Evolutionary conservation across 2,113 vertebrate genomes (phyloP), one percentile per base, ranked within the genome.

Genomic region (Notarius lentiginosus): DNA sequence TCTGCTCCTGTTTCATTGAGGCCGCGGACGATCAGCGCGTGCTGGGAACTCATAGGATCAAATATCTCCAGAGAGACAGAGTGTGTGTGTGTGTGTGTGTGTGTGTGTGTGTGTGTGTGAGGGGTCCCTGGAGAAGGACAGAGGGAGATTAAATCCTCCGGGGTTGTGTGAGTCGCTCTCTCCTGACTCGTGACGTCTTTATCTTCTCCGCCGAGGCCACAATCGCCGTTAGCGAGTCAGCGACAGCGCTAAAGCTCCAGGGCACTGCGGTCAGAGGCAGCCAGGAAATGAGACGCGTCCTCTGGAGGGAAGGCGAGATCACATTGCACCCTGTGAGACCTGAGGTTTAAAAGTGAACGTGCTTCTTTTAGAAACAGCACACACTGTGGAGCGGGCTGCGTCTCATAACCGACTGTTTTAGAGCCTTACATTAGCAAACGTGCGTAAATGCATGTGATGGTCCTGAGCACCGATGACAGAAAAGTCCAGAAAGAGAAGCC

Each of bases 1-100:
- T 94, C 94, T 94, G 94, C 95, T 94, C 92, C 95, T 94, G 91
- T 94, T 94, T 92, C 91, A 90, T 87, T 60, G 65, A 84, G 76
- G 77, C 83, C 15, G 77, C 68, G 7, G 30, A 72, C 34, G 24
- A 58, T 73, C 83, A 73, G 68, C 89, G 89, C 22, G 27, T 76
- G 72, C 72, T 84, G 83, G 83, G 83, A 72, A 34, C 75, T 30
- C 75, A n/a, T 24, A 84, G 79, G 79, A 87, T 60, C 83, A 53
- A 14, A 83, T 73, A 79, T 75, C 87, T 85, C 89, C 53, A n/a
- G 79, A 82, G 89, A 79, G 76, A 49, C 63, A 83, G 65, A 68
- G 82, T 70, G 63, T 55, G 63, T 34, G n/a, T 17, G 65, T 63
- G 30, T 30, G 80, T 65, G 87, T 30, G 83, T 72, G 83, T 0